Base-by-base conservation (phyloP, 2,113 vertebrate genomes). In the Callionymus lyra region DNA sequence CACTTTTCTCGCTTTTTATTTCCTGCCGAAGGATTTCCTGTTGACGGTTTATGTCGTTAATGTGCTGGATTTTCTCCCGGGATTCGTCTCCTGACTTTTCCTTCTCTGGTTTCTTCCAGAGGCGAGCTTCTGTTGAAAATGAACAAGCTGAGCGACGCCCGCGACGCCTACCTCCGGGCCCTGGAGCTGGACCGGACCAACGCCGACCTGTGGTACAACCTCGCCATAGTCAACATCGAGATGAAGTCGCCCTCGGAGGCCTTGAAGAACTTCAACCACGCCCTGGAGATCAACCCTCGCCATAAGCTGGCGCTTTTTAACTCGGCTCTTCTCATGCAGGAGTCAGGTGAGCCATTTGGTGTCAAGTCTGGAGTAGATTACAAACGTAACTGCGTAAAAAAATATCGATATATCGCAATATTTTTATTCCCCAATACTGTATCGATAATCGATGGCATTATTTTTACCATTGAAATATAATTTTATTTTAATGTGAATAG, bases 181-280 rank as follows among this genome's bases (percentile, higher is more conserved):
- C 38, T 99, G 34, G 93, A 97, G 38, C 82, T 99, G 35, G 95
- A 99, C 71, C 83, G 77, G 62, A 85, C 74, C 62, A 99, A 99
- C 42, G 91, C 95, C 31, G 95, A 99, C 66, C 84, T 98, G 47
- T 99, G 94, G 95, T 99, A 99, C 83, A 99, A 99, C 72, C 73
- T 99, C 72, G 95, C 95, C 11, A 99, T 99, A 43, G 95, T 99
- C 70, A 87, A 93, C 65, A 98, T 99, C 34, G 95, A 99, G 76
- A 89, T 98, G 85, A 98, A 97, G 81, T 92, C 97, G 67, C 89
- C 91, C 2, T 63, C 85, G 1, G 93, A 97, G 66, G 95, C 95
- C 4, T 76, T 99, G 51, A 91, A 84, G 66, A 94, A 95, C 76
- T 98, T 99, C 64, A 93, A 99, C 76, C 88, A 45, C 27, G 94